phyloP scores from a whole-genome alignment of 2,113 vertebrate species.

The Cebidichthys violaceus region DNA sequence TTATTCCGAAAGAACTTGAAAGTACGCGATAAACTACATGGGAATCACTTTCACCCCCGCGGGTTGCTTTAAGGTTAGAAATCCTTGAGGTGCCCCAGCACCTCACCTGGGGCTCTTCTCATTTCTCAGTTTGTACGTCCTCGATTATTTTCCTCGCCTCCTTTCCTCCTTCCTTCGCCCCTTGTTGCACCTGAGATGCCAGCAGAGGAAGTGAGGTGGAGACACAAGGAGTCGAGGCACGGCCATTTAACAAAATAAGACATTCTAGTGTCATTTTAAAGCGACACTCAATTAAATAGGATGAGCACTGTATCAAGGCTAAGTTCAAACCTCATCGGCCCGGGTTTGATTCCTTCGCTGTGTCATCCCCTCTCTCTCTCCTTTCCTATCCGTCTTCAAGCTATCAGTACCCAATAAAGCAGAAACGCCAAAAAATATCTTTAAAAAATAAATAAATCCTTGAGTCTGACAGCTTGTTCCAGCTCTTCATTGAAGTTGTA shows the following conservation, averaged over 20 bases:
- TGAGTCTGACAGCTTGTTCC: constrained; percentile 17
- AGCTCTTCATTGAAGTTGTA: constrained; percentile 12
- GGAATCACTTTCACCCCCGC: background rate
- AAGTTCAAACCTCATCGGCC: background rate
- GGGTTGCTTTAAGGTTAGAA: background rate
- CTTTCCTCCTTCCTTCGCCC: background rate
- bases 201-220: background rate
- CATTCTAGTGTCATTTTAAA: background rate
- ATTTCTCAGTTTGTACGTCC: background rate
- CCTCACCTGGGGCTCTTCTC: background rate
- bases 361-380: background rate
- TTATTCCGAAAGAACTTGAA: background rate
- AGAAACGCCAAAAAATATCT: background rate
- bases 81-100: background rate
- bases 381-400: background rate
- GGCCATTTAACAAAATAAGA: background rate
- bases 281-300: background rate
- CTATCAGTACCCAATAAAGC: background rate
- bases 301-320: background rate
- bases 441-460: background rate
- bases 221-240: background rate
- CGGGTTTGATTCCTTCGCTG: background rate
- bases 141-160: background rate
- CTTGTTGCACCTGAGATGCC: background rate
- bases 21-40: background rate